phyloP scores from a whole-genome alignment of 2,113 vertebrate genomes.

The Neotragus pygmaeus region DNA sequence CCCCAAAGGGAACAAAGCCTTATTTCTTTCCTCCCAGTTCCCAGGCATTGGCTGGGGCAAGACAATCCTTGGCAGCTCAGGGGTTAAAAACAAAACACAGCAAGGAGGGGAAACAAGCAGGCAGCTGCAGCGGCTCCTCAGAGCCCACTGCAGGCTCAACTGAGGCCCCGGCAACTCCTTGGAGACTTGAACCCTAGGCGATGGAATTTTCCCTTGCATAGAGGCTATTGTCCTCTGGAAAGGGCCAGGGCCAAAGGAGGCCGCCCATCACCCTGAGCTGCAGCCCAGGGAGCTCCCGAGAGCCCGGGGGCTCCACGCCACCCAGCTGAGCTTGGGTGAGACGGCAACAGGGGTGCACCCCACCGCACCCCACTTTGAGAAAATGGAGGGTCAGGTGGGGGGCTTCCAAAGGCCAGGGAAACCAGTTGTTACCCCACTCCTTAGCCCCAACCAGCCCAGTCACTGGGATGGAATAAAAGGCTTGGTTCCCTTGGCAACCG shows the following conservation, averaged over 20 bases:
- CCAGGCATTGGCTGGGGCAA: slow-evolving; percentile 43
- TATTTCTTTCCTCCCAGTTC: slow-evolving; percentile 55
- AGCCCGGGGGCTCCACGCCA: slow-evolving; percentile 69
- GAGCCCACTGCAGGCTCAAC: slow-evolving; percentile 74
- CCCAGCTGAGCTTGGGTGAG: slow-evolving; percentile 68
- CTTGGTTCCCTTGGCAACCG: slow-evolving; percentile 70
- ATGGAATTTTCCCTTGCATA: slow-evolving; percentile 83
- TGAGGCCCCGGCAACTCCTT: slow-evolving; percentile 76
- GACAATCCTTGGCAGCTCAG: slow-evolving; percentile 55
- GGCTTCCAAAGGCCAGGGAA: slow-evolving; percentile 47
- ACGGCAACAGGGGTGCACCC: slow-evolving; percentile 40
- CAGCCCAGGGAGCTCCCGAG: slow-evolving; percentile 72
- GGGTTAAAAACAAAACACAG: slow-evolving; percentile 70
- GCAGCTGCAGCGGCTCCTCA: slow-evolving; percentile 70
- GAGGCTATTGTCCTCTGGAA: slow-evolving; percentile 81
- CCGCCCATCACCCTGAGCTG: slow-evolving; percentile 44
- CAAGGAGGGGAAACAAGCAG: background rate
- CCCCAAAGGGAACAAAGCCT: slow-evolving; percentile 61
- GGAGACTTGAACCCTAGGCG: slow-evolving; percentile 78
- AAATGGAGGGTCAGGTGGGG: slow-evolving; percentile 21
- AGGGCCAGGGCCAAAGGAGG: slow-evolving; percentile 72
- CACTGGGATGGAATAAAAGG: slow-evolving; percentile 71
- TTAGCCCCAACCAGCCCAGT: slow-evolving; percentile 59
- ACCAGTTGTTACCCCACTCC: slow-evolving; percentile 56
- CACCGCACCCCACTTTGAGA: slow-evolving; percentile 27